Evolutionary conservation across 35 echinoderm and acorn worm species (phyloP).

Genomic region (Chiridota heheva): DNA sequence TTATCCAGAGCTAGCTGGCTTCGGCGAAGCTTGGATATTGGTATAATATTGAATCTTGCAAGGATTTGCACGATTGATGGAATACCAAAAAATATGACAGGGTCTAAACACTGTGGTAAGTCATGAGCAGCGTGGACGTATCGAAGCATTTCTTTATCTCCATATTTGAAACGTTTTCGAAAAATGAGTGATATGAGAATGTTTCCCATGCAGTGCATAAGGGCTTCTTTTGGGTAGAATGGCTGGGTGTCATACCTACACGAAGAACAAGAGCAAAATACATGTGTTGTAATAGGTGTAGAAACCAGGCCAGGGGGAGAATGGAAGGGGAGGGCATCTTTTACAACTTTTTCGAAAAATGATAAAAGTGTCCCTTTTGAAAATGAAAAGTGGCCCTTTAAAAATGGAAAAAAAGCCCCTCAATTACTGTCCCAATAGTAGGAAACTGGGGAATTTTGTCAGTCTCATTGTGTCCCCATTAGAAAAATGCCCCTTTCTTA

Average conservation of each 20-base stretch:
- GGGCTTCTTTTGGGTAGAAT: slow-evolving; percentile 14
- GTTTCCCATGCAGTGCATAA: slow-evolving; percentile 40
- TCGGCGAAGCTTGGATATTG: slow-evolving; percentile 6
- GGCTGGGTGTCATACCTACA: slow-evolving; percentile 1
- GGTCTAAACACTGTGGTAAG: slow-evolving; percentile 35
- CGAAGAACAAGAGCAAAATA: neutral
- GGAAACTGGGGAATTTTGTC: no score
- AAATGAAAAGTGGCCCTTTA: no score
- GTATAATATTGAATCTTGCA: slow-evolving; percentile 16
- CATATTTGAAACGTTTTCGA: slow-evolving; percentile 20
- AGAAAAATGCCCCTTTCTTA: no score
- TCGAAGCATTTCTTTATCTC: neutral
- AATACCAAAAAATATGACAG: slow-evolving; percentile 12
- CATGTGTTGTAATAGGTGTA: no score
- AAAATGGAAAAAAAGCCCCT: no score
- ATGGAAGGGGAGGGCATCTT: no score
- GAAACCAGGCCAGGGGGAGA: no score
- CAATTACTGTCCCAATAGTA: no score
- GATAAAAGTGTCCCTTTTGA: no score
- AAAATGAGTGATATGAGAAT: slow-evolving; percentile 12
- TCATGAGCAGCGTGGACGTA: slow-evolving; percentile 19
- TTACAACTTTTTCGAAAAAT: no score
- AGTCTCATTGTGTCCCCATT: no score
- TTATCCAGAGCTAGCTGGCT: slow-evolving; percentile 35
- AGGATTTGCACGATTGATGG: slow-evolving; percentile 21